Evolutionary conservation across 2,888 invertebrate genomes (phyloP), one percentile per base, ranked within the genome.

Genomic region (Agrotis puta): DNA sequence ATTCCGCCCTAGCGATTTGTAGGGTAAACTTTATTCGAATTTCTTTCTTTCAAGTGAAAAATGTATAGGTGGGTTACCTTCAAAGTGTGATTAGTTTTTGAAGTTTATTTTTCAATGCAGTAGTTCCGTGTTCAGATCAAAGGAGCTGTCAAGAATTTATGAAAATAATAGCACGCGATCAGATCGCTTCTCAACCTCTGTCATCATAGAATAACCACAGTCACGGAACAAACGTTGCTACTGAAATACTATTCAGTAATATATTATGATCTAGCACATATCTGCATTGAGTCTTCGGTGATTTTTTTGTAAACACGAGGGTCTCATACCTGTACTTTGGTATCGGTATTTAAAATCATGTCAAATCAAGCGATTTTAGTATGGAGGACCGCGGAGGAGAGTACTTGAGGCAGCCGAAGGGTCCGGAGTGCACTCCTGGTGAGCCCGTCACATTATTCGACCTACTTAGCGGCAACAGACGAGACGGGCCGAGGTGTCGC

Each of bases 331-430:
- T 69, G 81, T 75, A 88, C 85, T 88, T 88, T 88, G 90, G 89
- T 95, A 95, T 95, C 95, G 89, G 90, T 89, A 91, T 95, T 95
- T 94, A 94, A 94, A 95, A 95, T 95, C 95, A 94, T 95, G 95
- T 94, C 94, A 94, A 95, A 95, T 95, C 94, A 95, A 93, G 94
- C 94, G 94, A 94, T 94, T 95, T 95, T 94, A 92, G 92, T 91
- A 89, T 90, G 90, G 90, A 93, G 94, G 91, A 91, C 91, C 90
- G 89, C 82, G 74, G 83, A 82, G 74, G 80, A 93, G 94, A 85
- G 92, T 89, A 68, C 94, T 94, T 76, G 87, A 91, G 83, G 82
- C 86, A 86, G 81, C 79, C 88, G 88, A 91, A 90, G 93, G 93
- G 93, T 85, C 84, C 87, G 85, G 90, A 96, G 95, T 87, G 92